Evolutionary conservation across 2,797 vertebrate genomes (phyloP).

Genomic region (Holocentrus rufus): DNA sequence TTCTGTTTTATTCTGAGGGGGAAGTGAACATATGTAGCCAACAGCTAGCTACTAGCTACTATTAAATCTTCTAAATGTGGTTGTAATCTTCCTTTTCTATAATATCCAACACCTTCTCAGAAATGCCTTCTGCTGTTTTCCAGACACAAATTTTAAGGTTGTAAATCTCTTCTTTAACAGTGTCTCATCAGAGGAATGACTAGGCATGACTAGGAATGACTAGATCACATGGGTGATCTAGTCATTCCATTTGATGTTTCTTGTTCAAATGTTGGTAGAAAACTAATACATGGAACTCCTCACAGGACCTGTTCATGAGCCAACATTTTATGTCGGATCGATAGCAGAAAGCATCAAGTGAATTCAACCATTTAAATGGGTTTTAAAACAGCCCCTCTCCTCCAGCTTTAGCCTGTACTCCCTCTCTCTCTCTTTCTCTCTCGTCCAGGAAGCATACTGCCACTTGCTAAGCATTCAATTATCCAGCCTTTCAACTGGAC

Average conservation of each 20-base stretch:
- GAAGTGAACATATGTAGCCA: too few species aligned
- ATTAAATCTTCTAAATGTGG: too few species aligned
- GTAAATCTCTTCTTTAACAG: background rate
- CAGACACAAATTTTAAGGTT: background rate
- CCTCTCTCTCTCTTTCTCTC: background rate
- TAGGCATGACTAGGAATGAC: too few species aligned
- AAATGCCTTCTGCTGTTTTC: background rate
- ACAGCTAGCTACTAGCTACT: too few species aligned
- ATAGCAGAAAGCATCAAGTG: background rate
- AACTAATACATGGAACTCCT: background rate
- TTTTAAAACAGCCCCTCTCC: background rate
- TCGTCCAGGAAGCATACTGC: background rate
- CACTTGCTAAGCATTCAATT: slow-evolving; percentile 19
- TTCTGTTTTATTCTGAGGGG: too few species aligned
- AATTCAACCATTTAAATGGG: background rate
- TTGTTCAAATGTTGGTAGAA: background rate
- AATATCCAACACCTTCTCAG: background rate
- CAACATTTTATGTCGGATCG: slow-evolving; percentile 8
- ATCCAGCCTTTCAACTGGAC: slow-evolving; percentile 11
- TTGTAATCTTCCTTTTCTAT: background rate
- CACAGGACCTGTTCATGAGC: background rate
- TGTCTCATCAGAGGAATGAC: background rate
- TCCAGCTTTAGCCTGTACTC: background rate
- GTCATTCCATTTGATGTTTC: too few species aligned
- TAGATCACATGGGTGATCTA: background rate